Evolutionary conservation across 2,113 vertebrate species (phyloP), one percentile per base, ranked within the genome.

Genomic region (Syngnathus typhle): DNA sequence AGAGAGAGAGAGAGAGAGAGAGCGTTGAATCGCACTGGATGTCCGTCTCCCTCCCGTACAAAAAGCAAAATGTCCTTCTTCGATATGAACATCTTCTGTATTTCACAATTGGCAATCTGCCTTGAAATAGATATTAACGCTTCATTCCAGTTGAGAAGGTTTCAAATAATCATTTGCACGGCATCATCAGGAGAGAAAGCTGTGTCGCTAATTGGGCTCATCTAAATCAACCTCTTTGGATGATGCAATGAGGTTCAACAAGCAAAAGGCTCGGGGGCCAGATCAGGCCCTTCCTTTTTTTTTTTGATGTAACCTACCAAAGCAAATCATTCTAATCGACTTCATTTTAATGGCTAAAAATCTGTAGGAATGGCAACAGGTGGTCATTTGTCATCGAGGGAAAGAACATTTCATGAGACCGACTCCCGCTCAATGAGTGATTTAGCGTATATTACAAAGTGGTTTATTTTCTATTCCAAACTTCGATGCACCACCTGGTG

Each of bases 11-110:
- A 61, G 74, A 65, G 77, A 44, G 71, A 55, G 74, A 65, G 73
- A 63, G 83, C 71, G 72, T 76, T 78, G 47, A 85, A 82, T 80
- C 82, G 84, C 86, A 77, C 73, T 70, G 61, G 64, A 68, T 60
- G 69, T 76, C 68, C 68, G 70, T 71, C 52, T 76, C 56, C 5
- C 41, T 46, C 9, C n/a, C n/a, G 27, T 8, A 27, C 23, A 23
- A 32, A 64, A 2, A 64, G 11, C 11, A 44, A 39, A 18, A 44
- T 39, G 37, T 39, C 18, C 16, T 38, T n/a, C 19, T n/a, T 19
- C 21, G 38, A 39, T 39, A 36, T n/a, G 55, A 58, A 36, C 27
- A 58, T 15, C 3, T 36, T 15, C 3, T 36, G 12, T 58, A 36
- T 15, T 6, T 11, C 55, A 7, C 15, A 56, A 56, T 56, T 15